Base-by-base conservation (phyloP, 2,888 invertebrate species). In the Thyatira batis region DNA sequence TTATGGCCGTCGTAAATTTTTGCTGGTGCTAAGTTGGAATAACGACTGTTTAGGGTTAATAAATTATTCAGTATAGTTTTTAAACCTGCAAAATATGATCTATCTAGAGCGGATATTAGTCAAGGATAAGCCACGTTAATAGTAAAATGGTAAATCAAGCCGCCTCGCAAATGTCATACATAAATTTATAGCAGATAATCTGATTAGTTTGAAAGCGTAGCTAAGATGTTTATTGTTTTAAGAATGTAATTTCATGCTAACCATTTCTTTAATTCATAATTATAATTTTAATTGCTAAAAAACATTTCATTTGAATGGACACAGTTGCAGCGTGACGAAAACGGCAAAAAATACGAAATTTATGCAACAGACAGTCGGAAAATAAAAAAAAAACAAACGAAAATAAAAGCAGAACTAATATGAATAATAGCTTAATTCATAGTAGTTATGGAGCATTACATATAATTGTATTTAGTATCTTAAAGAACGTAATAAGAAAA, bases 141-240 rank as follows among this genome's bases (percentile, higher is more conserved):
- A 60, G 60, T 50, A 56, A 60, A 45, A 51, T 63, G 57, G 60
- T 56, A 56, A 58, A 60, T 45, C 51, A 30, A 43, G 33, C 46
- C 43, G 51, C 53, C 61, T 54, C 50, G 62, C 64, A 65, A 58
- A 52, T 52, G 62, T 60, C 70, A 55, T 53, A 53, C 57, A 52
- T 62, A 57, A 58, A 57, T 45, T 52, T 56, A 61, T 56, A 61
- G 63, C 57, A 64, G 63, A 64, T 77, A 73, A 73, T 73, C 70
- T 61, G 62, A 74, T 77, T 71, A 76, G 53, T 52, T 64, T 67
- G 69, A 69, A 72, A 75, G 74, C 67, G 62, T 61, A 55, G 60
- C 66, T 57, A 53, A 58, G 58, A 10, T 48, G 28, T 48, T 27
- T 55, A 61, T 60, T 61, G 56, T 57, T 60, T 59, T 53, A 55